phyloP scores from a whole-genome alignment of 2,113 vertebrate species.

The Micronycteris hirsuta region DNA sequence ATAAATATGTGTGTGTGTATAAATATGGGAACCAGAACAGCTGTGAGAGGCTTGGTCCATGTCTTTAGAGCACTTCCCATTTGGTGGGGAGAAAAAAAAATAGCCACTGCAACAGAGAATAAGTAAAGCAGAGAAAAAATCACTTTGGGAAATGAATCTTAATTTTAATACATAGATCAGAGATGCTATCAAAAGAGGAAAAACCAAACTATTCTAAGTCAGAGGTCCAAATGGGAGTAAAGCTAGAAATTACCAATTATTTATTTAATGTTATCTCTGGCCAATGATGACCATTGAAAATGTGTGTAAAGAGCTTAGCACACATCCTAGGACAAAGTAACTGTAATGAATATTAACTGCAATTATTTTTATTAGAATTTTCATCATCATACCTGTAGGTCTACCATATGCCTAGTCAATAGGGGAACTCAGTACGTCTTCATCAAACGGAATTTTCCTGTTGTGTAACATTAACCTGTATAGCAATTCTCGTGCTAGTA shows the following conservation, averaged over 20 bases:
- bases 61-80: background rate
- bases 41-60: background rate
- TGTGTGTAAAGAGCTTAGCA: background rate
- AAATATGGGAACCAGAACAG: background rate
- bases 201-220: background rate
- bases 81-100: background rate
- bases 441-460: background rate
- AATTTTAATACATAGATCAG: background rate
- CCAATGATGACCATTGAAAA: background rate
- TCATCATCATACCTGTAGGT: background rate
- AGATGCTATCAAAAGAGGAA: background rate
- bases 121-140: background rate
- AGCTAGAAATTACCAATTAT: background rate
- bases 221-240: background rate
- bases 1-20: background rate
- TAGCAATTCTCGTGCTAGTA: background rate
- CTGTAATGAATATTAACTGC: background rate
- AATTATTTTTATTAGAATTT: conserved; percentile 32
- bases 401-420: background rate
- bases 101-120: background rate
- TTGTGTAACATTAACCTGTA: background rate
- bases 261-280: background rate
- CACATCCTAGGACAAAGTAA: background rate
- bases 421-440: background rate
- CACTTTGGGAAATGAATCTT: background rate